Evolutionary conservation across 2,797 vertebrate species (phyloP), one percentile per base, ranked within the genome.

Genomic region (Chaunax sp.): DNA sequence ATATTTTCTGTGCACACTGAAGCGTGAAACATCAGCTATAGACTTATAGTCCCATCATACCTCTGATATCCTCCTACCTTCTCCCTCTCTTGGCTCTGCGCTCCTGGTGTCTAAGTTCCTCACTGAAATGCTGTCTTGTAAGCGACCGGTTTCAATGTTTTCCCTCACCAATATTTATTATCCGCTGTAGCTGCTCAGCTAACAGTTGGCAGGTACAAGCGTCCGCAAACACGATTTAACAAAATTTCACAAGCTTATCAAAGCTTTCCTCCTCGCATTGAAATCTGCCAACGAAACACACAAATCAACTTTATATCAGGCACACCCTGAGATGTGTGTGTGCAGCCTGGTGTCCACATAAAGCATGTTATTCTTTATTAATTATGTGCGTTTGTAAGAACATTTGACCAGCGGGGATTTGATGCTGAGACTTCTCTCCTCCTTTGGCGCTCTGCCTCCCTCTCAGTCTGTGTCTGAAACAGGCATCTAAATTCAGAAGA

Each of bases 91-190:
- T 52, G 30, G 28, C 57, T 73, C 6, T 16, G 53, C 49, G 60
- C 61, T 57, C 30, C 23, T 23, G 20, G 78, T 52, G 33, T 79
- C 66, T 88, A 63, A 23, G 64, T 82, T 73, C 73, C 33, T 40
- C 66, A 75, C 54, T 28, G 54, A 44, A 69, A 74, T 83, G 19
- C 22, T 77, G 66, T 62, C 76, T 80, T 22, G 69, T 86, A 79
- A 80, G 68, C 55, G 76, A 47, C 59, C 81, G 60, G 81, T 84
- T 84, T 81, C 62, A 76, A 83, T 80, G 69, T 72, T 78, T 77
- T 73, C 26, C 53, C 69, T 44, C 64, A 70, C 63, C 57, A 75
- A 60, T 73, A 68, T 78, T 66, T 78, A 77, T 83, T 47, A 77
- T 78, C 28, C 61, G 51, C 41, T 60, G 56, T 65, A 46, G 52